Evolutionary conservation across 2,113 vertebrate species (phyloP).

Genomic region (Asarcornis scutulata): DNA sequence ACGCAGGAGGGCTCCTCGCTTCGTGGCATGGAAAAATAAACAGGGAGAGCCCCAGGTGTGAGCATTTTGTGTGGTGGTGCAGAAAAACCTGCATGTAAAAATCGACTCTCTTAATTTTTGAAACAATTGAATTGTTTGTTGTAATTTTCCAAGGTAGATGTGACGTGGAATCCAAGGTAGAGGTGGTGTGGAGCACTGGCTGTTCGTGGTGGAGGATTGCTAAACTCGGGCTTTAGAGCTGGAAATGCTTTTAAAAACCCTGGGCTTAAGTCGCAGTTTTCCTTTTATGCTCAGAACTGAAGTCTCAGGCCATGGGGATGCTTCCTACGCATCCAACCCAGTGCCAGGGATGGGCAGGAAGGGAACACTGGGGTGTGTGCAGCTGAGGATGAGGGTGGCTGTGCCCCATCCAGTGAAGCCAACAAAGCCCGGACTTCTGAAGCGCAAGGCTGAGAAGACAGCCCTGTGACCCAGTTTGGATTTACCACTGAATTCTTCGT

Average conservation of each 20-base stretch:
- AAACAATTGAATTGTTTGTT: neutral
- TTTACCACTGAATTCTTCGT: slow-evolving; percentile 62
- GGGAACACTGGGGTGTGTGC: neutral
- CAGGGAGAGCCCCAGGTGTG: rapidly evolving
- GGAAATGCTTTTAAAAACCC: slow-evolving; percentile 22
- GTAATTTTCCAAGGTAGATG: neutral
- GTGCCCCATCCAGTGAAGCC: neutral
- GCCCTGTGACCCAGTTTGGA: slow-evolving; percentile 45
- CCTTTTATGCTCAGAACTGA: neutral
- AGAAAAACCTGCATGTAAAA: neutral
- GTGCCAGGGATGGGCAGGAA: neutral
- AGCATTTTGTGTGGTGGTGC: neutral
- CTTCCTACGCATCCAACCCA: neutral
- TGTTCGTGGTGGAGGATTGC: slow-evolving; percentile 37
- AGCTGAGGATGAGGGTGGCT: rapidly evolving
- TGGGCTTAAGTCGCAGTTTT: neutral
- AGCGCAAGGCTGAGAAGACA: slow-evolving; percentile 1
- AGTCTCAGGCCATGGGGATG: rapidly evolving
- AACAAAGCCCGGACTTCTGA: neutral
- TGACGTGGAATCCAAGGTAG: neutral
- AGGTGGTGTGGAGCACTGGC: neutral
- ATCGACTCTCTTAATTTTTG: neutral
- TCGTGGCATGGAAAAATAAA: neutral
- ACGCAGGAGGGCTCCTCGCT: neutral
- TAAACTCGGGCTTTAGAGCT: slow-evolving; percentile 17